Evolutionary conservation across 1,140 invertebrate species (phyloP), one percentile per base, ranked within the genome.

Genomic region (Caenorhabditis latens): DNA sequence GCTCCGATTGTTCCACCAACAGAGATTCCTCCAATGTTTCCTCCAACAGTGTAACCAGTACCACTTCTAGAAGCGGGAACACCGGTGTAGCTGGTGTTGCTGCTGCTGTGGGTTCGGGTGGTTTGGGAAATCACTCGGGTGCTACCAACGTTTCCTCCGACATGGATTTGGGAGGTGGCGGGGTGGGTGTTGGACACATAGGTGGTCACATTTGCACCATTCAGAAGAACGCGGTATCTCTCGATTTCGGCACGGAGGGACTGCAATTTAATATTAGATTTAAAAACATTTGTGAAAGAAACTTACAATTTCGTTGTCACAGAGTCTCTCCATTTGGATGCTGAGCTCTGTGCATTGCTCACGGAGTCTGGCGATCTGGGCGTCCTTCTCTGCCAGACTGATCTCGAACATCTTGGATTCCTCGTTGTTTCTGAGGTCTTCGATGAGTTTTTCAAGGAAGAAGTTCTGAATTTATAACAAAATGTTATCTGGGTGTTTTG

Each of bases 271-370:
- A 13, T 24, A n/a, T n/a, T 67, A 40, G 4, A 50, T 24, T 6
- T 53, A 24, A 1, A 19, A 5, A 24, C 2, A n/a, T 19, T 24
- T 2, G 2, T 3, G 13, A 32, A 24, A 50, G 4, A 24, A 79
- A 50, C 71, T 79, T 14, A 79, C 58, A 19, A 61, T 84, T 84
- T 84, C 55, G 48, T 61, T 21, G 43, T 84, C 83, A 24, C 83
- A 84, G 7, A 84, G 58, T 21, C 24, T 65, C 43, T 84, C 83
- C 83, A 84, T 84, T 48, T 84, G 83, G 21, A 61, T 58, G 46
- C 55, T 84, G 24, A 84, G 83, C 21, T 84, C 83, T 48, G 83
- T 84, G 55, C 83, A 84, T 48, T 84, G 83, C 4, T 84, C 83
- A 84, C 83, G 83, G 8, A 84, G 55, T n/a, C n/a, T 58, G 40